These are phyloP conservation scores for Holcopasites calliopsidis DNA, from an alignment of 1,140 invertebrate species.

Conservation along the genomic window DNA sequence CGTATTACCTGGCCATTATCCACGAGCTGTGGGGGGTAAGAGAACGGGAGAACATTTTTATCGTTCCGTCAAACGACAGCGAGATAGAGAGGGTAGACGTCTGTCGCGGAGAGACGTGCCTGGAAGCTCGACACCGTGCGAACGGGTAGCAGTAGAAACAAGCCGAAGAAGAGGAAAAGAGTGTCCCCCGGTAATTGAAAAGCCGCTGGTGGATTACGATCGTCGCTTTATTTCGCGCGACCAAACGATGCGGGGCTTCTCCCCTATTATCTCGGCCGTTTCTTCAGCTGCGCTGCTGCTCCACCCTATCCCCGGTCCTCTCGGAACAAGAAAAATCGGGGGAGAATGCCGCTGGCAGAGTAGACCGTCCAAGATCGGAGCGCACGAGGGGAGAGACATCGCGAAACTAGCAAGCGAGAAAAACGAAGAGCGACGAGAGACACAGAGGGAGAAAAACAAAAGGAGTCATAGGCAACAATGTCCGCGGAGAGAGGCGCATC, in stretches of 20 bases:
- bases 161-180: conserved; percentile 33
- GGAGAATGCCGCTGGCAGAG: not conserved
- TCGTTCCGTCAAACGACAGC: conserved; percentile 40
- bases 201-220: conserved; percentile 67
- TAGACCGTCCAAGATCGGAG: not conserved
- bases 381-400: not conserved
- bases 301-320: conserved; percentile 4
- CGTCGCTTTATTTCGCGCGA: conserved; percentile 64
- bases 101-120: not conserved
- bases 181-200: conserved; percentile 72
- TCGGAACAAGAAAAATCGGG: conserved; percentile 47
- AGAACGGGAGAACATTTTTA: conserved; percentile 58
- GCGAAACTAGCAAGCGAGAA: not conserved
- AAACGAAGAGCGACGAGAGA: not conserved
- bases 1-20: not conserved
- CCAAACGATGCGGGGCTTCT: conserved; percentile 50
- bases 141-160: conserved; percentile 6
- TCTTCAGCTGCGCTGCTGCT: conserved; percentile 32
- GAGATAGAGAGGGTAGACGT: not conserved
- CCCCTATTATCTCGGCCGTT: conserved; percentile 59
- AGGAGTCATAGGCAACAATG: conserved; percentile 55
- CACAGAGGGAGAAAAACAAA: not conserved
- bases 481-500: conserved; percentile 56
- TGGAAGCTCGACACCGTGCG: not conserved
- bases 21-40: not conserved